phyloP scores from a whole-genome alignment of 2,113 vertebrate species.

The Charadrius vociferus region DNA sequence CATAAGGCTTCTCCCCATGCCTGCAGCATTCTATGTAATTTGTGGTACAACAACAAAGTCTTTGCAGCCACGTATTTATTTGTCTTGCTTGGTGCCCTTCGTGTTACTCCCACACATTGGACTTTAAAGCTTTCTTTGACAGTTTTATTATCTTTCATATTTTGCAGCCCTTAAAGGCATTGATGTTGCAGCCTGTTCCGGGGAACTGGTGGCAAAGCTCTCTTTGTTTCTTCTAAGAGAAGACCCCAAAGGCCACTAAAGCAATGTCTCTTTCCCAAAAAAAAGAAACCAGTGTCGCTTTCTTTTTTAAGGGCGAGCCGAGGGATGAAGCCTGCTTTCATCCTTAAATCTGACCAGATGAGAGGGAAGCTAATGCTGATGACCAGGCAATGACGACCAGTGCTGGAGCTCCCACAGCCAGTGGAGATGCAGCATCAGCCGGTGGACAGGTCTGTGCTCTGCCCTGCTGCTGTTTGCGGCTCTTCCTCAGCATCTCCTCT shows the following conservation, averaged over 20 bases:
- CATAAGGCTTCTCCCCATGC: background rate
- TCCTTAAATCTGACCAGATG: constrained; percentile 1
- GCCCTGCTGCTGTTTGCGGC: background rate
- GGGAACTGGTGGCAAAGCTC: background rate
- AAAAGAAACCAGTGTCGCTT: background rate
- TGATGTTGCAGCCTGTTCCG: background rate
- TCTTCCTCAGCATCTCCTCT: background rate
- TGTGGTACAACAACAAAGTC: background rate
- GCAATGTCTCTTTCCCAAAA: background rate
- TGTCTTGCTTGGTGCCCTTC: constrained; percentile 12
- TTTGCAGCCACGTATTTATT: background rate
- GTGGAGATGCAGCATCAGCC: background rate
- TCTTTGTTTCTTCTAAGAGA: constrained; percentile 1
- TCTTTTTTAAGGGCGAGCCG: background rate
- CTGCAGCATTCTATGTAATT: background rate
- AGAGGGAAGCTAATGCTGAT: background rate
- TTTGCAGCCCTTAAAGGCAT: background rate
- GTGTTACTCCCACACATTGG: constrained; percentile 1
- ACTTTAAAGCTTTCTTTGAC: constrained; percentile 45
- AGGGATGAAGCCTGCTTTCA: background rate
- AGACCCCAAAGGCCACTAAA: background rate
- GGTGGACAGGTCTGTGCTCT: background rate
- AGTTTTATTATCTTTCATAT: constrained; percentile 8
- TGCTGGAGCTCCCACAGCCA: background rate
- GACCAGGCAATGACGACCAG: background rate